These are phyloP conservation scores for Helicolenus hilgendorfi DNA, from an alignment of 2,797 vertebrate genomes.

Conservation along the genomic window DNA sequence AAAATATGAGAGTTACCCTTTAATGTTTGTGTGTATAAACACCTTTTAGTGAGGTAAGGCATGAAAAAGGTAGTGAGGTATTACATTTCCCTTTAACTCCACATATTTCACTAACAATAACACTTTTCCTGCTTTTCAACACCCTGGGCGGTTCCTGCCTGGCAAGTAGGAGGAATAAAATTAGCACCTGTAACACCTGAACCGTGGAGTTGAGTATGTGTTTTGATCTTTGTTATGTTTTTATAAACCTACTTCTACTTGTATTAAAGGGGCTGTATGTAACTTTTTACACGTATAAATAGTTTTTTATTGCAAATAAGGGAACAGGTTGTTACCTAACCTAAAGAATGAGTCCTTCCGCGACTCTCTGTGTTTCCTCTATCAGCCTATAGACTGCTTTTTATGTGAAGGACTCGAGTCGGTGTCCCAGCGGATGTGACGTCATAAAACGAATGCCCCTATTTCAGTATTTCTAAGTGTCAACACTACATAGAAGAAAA, in stretches of 20 bases:
- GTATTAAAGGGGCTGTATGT: background rate
- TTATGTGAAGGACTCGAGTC: no score
- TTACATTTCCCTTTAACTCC: slow-evolving; percentile 45
- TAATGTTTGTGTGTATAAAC: background rate
- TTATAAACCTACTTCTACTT: background rate
- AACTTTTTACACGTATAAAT: background rate
- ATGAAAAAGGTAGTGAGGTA: slow-evolving; percentile 24
- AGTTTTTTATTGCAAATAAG: background rate
- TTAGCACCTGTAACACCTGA: background rate
- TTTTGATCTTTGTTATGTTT: background rate
- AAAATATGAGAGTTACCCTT: no score
- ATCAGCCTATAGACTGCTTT: no score
- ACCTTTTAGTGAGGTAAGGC: slow-evolving; percentile 3
- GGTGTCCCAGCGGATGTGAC: no score
- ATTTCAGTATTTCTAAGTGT: background rate
- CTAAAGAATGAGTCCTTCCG: no score
- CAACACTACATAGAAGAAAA: background rate
- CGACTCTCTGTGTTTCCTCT: no score
- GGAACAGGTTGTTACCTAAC: no score
- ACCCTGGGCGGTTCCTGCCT: background rate
- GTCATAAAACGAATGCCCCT: background rate
- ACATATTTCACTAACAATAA: no score
- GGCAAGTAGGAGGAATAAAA: background rate
- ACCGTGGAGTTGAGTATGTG: background rate
- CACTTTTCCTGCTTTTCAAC: background rate